A percentile compares a stretch with the other conserved stretches of the same genome.
These are phyloP conservation scores for Archaeoteleia sp. DNA, from an alignment of 2,888 invertebrate species.

Conservation along the genomic window DNA sequence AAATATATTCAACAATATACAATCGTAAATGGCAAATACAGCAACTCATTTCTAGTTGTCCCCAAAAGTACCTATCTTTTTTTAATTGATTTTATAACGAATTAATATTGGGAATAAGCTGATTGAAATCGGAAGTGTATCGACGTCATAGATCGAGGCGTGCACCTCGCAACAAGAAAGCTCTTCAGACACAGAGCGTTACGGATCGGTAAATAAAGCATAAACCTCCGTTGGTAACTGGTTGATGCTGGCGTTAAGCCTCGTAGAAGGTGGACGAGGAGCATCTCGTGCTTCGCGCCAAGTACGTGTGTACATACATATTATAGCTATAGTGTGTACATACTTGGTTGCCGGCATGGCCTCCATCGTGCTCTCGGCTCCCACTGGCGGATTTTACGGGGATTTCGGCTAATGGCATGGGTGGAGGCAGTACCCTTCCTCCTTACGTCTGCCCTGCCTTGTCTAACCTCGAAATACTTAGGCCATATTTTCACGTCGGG, in stretches of 20 bases:
- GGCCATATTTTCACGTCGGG: slow-evolving; percentile 53
- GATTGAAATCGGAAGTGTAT: too few species aligned
- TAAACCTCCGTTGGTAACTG: slow-evolving; percentile 12
- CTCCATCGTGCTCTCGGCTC: slow-evolving; percentile 47
- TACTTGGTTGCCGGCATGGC: slow-evolving; percentile 12
- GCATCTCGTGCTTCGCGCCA: slow-evolving; percentile 49
- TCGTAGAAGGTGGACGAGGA: slow-evolving; percentile 35
- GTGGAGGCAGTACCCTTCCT: slow-evolving; percentile 49
- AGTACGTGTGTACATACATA: slow-evolving; percentile 17
- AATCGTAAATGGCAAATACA: too few species aligned
- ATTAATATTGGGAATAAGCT: too few species aligned
- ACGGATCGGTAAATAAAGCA: slow-evolving; percentile 32
- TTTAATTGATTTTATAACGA: too few species aligned
- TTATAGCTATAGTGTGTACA: slow-evolving; percentile 4
- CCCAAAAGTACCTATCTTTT: too few species aligned
- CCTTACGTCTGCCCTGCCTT: slow-evolving; percentile 17
- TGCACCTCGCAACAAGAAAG: slow-evolving; percentile 9
- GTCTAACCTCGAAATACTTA: slow-evolving; percentile 41
- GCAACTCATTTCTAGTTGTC: too few species aligned
- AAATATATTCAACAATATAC: too few species aligned
- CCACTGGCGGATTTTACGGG: slow-evolving; percentile 59
- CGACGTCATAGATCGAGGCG: too few species aligned
- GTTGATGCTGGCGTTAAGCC: slow-evolving; percentile 24
- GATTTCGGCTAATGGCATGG: slow-evolving; percentile 63
- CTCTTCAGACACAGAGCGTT: slow-evolving; percentile 2